Base-by-base conservation (phyloP, 53 echinoderm and acorn worm genomes). In the Astropecten irregularis region DNA sequence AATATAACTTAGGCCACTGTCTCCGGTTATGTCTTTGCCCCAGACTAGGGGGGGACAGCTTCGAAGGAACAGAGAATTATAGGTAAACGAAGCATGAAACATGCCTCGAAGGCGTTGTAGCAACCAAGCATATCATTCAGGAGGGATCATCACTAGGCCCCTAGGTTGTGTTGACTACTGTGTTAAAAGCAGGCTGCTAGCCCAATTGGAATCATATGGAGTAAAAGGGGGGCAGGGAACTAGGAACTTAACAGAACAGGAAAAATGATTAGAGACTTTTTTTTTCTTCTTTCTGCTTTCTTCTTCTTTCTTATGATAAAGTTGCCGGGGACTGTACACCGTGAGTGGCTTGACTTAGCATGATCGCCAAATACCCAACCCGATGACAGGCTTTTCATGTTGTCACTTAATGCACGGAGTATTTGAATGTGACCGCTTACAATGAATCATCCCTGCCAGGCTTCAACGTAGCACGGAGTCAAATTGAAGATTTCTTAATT, bases 41-140 rank as follows among this genome's bases (percentile, higher is more conserved):
- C 73, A 73, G 73, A 73, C 73, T 40, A 53, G 9, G 35, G 39
- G 57, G 76, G 76, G 76, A 16, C 31, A 23, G 40, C 40, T 18
- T 37, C 3, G 57, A 76, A 76, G 76, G 76, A 76, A 76, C 76
- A 76, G 76, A 25, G 76, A 76, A 76, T 76, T 76, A 76, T 57
- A 57, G 58, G 76, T 76, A 76, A 76, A 76, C 58, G 76, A 76
- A 76, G 76, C 76, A 76, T 76, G 76, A 57, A 57, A 76, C 56
- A 39, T 76, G 76, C 76, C 76, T 76, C 3, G 25, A 4, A 76
- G 76, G 76, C 76, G 76, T 76, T 57, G 76, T 76, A 76, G 76
- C 76, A 56, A 56, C 76, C 76, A 76, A 76, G 55, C 76, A 26
- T 76, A 57, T 76, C 76, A 39, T 40, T 21, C 57, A 76, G 42